Conservation (phyloP, 2,113 vertebrate species). For the Podilymbus podiceps region DNA sequence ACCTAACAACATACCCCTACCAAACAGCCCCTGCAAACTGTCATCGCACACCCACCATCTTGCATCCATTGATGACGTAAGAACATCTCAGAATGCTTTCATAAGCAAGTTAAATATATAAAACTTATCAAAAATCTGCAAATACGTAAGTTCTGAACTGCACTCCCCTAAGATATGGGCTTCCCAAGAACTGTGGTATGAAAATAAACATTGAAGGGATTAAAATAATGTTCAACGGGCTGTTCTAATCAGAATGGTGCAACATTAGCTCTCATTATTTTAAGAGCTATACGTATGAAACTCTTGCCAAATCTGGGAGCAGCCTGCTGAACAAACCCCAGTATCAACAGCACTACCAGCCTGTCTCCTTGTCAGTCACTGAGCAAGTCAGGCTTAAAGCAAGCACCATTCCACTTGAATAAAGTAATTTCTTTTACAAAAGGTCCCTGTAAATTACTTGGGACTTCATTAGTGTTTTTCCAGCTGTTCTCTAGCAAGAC, state of each 20-base stretch:
- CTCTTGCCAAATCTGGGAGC: neutral
- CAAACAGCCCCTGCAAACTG: neutral
- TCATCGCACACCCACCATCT: neutral
- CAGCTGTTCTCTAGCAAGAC: constrained; percentile 38
- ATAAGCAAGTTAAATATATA: neutral
- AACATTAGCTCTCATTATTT: neutral
- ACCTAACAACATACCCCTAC: neutral
- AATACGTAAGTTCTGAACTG: neutral
- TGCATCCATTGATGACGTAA: neutral
- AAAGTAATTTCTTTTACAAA: neutral
- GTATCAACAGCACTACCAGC: neutral
- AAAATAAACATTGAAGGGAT: constrained; percentile 24
- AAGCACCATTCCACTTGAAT: neutral
- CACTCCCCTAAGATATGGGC: neutral
- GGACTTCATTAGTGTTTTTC: constrained; percentile 22
- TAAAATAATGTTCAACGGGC: neutral
- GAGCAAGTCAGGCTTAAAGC: neutral
- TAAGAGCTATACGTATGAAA: neutral
- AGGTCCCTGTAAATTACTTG: constrained; percentile 5
- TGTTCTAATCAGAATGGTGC: neutral
- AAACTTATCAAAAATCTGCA: neutral
- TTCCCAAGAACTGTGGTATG: neutral
- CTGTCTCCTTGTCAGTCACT: neutral
- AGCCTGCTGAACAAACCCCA: neutral
- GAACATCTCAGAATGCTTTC: neutral